phyloP scores from a whole-genome alignment of 2,113 vertebrate species.

The Dromaius novaehollandiae region DNA sequence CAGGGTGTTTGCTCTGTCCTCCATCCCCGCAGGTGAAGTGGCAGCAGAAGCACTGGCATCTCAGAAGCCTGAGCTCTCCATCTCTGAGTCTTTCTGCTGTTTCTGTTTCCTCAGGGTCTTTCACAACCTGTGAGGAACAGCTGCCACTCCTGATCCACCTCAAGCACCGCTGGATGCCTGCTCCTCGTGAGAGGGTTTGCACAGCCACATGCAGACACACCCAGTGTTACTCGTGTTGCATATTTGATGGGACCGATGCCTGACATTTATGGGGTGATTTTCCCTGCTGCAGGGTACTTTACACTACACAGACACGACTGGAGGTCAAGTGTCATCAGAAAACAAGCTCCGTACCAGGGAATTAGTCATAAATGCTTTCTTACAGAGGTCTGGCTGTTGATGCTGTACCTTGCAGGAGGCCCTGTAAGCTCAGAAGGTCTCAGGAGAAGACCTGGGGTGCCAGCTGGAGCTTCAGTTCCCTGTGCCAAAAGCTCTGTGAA shows the following conservation, averaged over 20 bases:
- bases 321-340: no score
- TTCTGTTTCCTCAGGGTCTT: no score
- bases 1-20: neutral
- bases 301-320: neutral
- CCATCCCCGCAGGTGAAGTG: no score
- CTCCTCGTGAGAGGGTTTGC: neutral
- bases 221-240: neutral
- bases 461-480: no score
- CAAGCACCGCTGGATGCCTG: neutral
- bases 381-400: no score
- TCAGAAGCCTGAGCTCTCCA: no score
- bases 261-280: neutral
- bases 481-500: no score
- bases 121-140: neutral
- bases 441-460: neutral
- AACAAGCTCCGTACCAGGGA: no score
- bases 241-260: neutral
- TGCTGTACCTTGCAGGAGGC: neutral
- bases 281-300: neutral
- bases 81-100: no score
- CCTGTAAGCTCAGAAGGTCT: neutral
- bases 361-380: no score
- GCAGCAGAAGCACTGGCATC: no score
- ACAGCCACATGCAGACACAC: neutral
- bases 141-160: neutral